A percentile compares a stretch with the other conserved stretches of the same genome.
These are phyloP conservation scores for Leptatherina wallacei DNA, from an alignment of 2,797 vertebrate genomes.

Conservation along the genomic window DNA sequence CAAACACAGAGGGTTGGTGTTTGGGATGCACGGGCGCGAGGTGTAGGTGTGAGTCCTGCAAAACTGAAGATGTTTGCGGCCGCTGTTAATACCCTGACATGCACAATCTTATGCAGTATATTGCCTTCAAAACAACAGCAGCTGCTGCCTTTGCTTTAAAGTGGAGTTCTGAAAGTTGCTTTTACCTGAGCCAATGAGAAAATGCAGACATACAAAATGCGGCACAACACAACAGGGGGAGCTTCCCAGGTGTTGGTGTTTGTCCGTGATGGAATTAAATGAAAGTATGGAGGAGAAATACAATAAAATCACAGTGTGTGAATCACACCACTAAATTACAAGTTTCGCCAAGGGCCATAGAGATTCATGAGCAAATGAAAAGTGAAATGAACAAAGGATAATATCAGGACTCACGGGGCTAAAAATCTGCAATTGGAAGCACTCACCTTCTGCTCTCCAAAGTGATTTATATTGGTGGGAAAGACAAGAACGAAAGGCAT, in stretches of 20 bases:
- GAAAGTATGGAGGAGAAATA: slow-evolving; percentile 49
- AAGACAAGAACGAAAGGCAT: slow-evolving; percentile 11
- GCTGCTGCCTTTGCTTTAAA: slow-evolving; percentile 66
- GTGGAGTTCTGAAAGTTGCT: slow-evolving; percentile 43
- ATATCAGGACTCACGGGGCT: slow-evolving; percentile 15
- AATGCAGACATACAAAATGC: slow-evolving; percentile 62
- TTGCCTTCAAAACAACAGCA: slow-evolving; percentile 39
- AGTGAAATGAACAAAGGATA: slow-evolving; percentile 39
- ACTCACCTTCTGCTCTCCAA: slow-evolving; percentile 80
- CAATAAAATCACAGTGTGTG: slow-evolving; percentile 44
- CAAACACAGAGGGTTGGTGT: slow-evolving; percentile 31
- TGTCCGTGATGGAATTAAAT: slow-evolving; percentile 58
- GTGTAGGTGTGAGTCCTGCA: slow-evolving; percentile 36
- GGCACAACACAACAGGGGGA: slow-evolving; percentile 40
- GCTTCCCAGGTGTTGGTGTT: slow-evolving; percentile 43
- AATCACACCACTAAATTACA: slow-evolving; percentile 6
- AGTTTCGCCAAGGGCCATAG: slow-evolving; percentile 3
- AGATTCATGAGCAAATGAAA: slow-evolving; percentile 38
- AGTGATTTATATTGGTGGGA: slow-evolving; percentile 32
- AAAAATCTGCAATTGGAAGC: slow-evolving; percentile 12
- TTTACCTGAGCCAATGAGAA: slow-evolving; percentile 63
- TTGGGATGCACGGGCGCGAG: slow-evolving; percentile 28
- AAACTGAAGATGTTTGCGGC: slow-evolving; percentile 18
- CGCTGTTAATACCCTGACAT: slow-evolving; percentile 35
- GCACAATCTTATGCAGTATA: slow-evolving; percentile 32